Evolutionary conservation across 2,113 vertebrate species (phyloP), one percentile per base, ranked within the genome.

Genomic region (Ramphastos sulfuratus): DNA sequence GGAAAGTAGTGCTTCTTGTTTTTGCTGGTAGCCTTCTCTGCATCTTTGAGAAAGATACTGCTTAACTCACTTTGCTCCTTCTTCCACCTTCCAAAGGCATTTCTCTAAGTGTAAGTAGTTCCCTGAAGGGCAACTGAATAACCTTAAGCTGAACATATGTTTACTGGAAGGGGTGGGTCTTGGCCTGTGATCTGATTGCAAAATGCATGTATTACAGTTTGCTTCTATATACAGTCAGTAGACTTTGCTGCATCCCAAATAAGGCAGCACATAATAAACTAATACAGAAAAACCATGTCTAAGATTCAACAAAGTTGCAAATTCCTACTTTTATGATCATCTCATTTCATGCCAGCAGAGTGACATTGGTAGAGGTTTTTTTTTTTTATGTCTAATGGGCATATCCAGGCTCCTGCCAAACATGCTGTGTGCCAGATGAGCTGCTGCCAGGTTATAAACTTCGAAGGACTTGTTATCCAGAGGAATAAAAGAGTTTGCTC

Each of bases 361-460:
- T 92, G 91, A 94, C 85, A 83, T 55, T 89, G 81, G n/a, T 55
- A 50, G 48, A 33, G 11, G 2, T 0, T 20, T 33, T 78, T 71
- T 77, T 87, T 77, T 54, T 91, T 65, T 52, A 35, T 50, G 18
- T 64, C 78, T 94, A 75, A 92, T 92, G 72, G 72, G 24, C n/a
- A 83, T 48, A 92, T 71, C 12, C 61, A 70, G 23, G n/a, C 12
- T 89, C 44, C 70, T 88, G 78, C 69, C 92, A 94, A 95, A 75
- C 52, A 42, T 31, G 16, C 27, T 83, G n/a, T 1, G 1, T 56
- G 82, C 92, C 94, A 93, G 50, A 69, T 67, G 67, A 96, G 60
- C 17, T 76, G 33, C 42, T 90, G 85, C 85, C 95, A 92, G 77
- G 12, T 66, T 61, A 81, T 82, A 94, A 91, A 94, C 89, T 85